A percentile compares a stretch with the other conserved stretches of the same genome.
Conservation (phyloP, 2,797 vertebrate genomes). For the Garrulus glandarius region DNA sequence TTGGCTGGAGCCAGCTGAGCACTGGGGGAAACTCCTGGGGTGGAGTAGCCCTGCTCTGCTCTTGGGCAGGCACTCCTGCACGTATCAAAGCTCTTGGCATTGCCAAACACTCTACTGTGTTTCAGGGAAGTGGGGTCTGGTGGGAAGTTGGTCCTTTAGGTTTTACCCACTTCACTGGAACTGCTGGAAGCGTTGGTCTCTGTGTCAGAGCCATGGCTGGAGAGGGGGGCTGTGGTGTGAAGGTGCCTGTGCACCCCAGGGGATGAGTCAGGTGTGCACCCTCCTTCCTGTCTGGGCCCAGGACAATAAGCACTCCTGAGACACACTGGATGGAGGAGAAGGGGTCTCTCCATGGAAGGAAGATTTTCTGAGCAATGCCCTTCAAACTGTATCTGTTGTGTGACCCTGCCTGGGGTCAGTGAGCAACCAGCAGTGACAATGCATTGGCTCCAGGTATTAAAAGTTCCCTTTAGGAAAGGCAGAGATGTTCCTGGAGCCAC, state of each 20-base stretch:
- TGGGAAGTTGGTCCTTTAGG: background rate
- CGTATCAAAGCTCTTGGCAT: rapidly evolving
- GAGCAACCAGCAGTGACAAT: rapidly evolving
- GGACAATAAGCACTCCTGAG: rapidly evolving
- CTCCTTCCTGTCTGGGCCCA: background rate
- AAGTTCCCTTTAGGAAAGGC: background rate
- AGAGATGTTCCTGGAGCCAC: rapidly evolving
- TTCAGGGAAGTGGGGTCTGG: background rate
- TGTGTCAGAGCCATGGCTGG: background rate
- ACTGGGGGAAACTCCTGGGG: background rate
- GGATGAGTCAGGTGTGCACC: rapidly evolving
- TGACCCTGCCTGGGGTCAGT: rapidly evolving
- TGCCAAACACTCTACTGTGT: background rate
- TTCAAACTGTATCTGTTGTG: rapidly evolving
- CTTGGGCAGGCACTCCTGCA: background rate
- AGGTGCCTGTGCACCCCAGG: background rate
- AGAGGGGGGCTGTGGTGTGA: background rate
- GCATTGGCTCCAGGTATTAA: background rate
- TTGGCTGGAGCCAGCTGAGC: background rate
- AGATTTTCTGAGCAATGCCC: rapidly evolving
- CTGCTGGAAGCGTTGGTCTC: rapidly evolving
- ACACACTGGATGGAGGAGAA: rapidly evolving
- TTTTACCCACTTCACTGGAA: background rate
- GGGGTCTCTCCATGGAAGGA: background rate
- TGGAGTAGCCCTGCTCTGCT: background rate